Base-by-base conservation (phyloP, 1,140 invertebrate species). In the Drosophila miranda region DNA sequence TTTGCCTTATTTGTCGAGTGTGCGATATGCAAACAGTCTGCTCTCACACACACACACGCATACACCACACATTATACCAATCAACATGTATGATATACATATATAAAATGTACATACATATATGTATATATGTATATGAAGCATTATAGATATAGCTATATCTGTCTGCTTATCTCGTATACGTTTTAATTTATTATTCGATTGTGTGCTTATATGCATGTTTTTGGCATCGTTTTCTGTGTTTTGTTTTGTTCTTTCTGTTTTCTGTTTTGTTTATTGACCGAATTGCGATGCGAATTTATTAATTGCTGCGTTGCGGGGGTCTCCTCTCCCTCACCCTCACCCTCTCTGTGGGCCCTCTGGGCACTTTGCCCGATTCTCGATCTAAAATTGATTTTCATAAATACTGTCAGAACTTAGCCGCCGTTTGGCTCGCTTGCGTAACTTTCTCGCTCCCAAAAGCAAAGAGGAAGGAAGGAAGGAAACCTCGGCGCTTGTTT, bases 261-360 rank as follows among this genome's bases (percentile, higher is more conserved):
- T 16, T 16, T 56, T 77, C 54, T 76, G 70, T 78, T 77, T 61
- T 53, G 58, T 74, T 82, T 82, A 82, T 82, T 84, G 75, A 79
- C 52, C 78, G 79, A 83, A 83, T 75, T 75, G 78, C 72, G 79
- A 50, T 75, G 78, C 72, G 79, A 50, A 72, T 63, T 82, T 83
- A 82, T 83, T 82, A 83, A 83, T 78, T 78, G 70, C 52, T 58
- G 57, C 60, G 64, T 56, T 63, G 34, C 14, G 58, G 60, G 7
- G 28, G 28, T 30, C 30, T 30, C 3, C 30, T 30, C 8, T 38
- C 68, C 49, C 53, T 58, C 61, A 21, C 56, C 54, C 51, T 59
- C 42, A 9, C 3, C 19, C 4, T 19, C 6, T 54, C 26, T 6
- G 52, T 34, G 14, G 23, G 51, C 30, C 30, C 30, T 49, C 13